A percentile compares a stretch with the other conserved stretches of the same genome.
Evolutionary conservation across 1,140 invertebrate species (phyloP).

Genomic region (Drosophila sproati): DNA sequence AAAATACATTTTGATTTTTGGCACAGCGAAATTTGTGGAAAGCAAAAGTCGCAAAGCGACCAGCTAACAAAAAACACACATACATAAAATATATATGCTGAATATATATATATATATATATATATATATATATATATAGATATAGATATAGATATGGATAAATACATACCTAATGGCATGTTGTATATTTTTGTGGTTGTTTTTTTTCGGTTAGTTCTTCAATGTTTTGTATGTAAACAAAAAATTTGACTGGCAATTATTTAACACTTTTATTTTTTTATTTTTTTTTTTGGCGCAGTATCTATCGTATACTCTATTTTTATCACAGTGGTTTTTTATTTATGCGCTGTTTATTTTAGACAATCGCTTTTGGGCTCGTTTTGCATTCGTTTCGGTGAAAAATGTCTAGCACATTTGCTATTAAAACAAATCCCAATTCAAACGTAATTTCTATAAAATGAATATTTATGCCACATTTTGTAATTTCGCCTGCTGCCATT

Average conservation of each 20-base stretch:
- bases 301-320: slow-evolving; percentile 28
- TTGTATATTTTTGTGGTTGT: slow-evolving; percentile 12
- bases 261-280: slow-evolving; percentile 57
- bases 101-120: slow-evolving; percentile 13
- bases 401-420: slow-evolving; percentile 23
- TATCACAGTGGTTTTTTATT: slow-evolving; percentile 8
- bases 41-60: slow-evolving; percentile 48
- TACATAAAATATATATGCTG: slow-evolving; percentile 17
- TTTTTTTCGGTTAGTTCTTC: slow-evolving; percentile 16
- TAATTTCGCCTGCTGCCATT: neutral
- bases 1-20: slow-evolving; percentile 66
- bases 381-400: slow-evolving; percentile 30
- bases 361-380: slow-evolving; percentile 17
- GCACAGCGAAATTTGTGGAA: slow-evolving; percentile 53
- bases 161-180: slow-evolving; percentile 57
- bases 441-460: slow-evolving; percentile 13
- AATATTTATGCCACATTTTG: neutral
- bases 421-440: slow-evolving; percentile 23
- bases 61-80: neutral
- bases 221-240: slow-evolving; percentile 47
- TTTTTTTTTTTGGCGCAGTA: slow-evolving; percentile 27
- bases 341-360: slow-evolving; percentile 41
- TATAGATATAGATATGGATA: slow-evolving; percentile 14
- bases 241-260: slow-evolving; percentile 60
- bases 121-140: slow-evolving; percentile 9